These are phyloP conservation scores for Thalpophila matura DNA, from an alignment of 2,888 invertebrate species.

Conservation along the genomic window DNA sequence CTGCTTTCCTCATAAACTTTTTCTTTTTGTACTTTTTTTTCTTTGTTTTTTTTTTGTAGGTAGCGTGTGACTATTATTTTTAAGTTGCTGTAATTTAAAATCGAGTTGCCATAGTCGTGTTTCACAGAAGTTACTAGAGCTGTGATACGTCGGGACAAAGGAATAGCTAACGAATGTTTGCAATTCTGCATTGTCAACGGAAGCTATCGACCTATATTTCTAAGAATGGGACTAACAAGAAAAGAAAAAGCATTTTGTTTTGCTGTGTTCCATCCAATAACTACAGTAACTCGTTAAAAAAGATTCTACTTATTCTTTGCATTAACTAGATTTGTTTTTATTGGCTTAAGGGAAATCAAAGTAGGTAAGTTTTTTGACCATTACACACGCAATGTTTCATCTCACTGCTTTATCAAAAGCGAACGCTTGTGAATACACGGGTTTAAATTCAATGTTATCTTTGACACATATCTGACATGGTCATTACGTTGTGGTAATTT, in stretches of 20 bases:
- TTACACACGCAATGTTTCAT: not conserved
- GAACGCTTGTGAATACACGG: not conserved
- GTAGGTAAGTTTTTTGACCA: no score
- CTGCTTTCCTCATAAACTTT: no score
- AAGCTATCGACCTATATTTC: conserved; percentile 64
- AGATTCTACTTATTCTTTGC: not conserved
- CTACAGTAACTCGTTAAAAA: not conserved
- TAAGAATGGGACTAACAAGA: conserved; percentile 47
- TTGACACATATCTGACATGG: conserved; percentile 22
- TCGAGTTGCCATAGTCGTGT: conserved; percentile 18
- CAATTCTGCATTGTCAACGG: conserved; percentile 67
- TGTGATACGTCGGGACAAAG: conserved; percentile 68
- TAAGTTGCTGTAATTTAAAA: conserved; percentile 22
- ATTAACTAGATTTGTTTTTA: no score
- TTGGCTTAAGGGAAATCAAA: no score
- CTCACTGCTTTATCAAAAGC: not conserved
- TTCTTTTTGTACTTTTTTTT: no score
- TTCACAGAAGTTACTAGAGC: conserved; percentile 28
- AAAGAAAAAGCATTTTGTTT: conserved; percentile 28
- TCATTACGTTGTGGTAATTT: conserved; percentile 50
- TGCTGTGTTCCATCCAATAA: conserved; percentile 10
- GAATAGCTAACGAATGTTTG: conserved; percentile 77
- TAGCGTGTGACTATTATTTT: no score
- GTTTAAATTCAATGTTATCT: conserved; percentile 30
- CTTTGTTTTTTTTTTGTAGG: no score